Base-by-base conservation (phyloP, 2,797 vertebrate genomes). In the Onychomys torridus region DNA sequence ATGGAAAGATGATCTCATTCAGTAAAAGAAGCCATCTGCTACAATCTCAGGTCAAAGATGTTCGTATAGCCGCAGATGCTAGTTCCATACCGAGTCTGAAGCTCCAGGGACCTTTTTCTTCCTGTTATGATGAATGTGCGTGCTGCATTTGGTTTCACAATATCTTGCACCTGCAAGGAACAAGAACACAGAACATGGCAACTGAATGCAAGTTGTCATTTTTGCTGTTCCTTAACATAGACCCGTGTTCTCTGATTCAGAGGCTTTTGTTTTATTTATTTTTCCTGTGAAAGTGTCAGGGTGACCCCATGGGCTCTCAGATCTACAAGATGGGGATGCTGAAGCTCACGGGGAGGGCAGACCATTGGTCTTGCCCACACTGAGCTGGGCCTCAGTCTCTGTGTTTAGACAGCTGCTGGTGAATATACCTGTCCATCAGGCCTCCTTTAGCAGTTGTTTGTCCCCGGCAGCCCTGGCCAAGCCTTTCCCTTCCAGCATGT, bases 81-180 rank as follows among this genome's bases (percentile, higher is more conserved):
- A 32, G 92, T 78, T 92, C 59, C 32, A 4, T 98, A 99, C 99
- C 99, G 99, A 95, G 99, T 99, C 94, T 99, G 99, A 27, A 99
- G 98, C 97, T 99, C 99, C 97, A 99, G 98, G 0, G 99, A 99
- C 84, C 99, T 99, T 95, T 99, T 99, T 96, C 99, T 99, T 84
- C 99, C 99, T 0, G 98, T 98, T 97, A 99, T 99, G 94, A 99
- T 99, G 96, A 99, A 99, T 0, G 99, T 99, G 97, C 99, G 99
- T 97, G 99, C 98, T 89, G 99, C 98, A 0, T 99, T 99, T 97
- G 99, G 99, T 98, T 99, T 99, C 96, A 98, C 97, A 83, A 99
- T 99, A 98, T 99, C 99, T 98, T 99, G 99, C 94, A 99, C 99
- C 99, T 99, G 97, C 82, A 97, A 97, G 96, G 92, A 97, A 96